Evolutionary conservation across 2,888 invertebrate species (phyloP).

Genomic region (Mythimna impura): DNA sequence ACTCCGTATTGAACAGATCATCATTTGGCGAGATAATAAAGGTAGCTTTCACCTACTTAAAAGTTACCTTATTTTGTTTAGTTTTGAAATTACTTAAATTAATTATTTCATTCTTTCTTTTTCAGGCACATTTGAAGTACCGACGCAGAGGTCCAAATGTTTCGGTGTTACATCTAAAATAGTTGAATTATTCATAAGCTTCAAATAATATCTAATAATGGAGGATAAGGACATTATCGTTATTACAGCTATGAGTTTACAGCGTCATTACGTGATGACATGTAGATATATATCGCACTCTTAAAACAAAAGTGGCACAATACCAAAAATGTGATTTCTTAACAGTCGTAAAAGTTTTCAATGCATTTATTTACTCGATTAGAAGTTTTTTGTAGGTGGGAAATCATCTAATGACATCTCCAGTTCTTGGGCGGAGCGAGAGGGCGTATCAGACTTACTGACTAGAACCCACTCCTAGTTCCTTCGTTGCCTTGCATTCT

Average conservation of each 20-base stretch:
- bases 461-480: too few species aligned
- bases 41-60: constrained; percentile 73
- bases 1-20: constrained; percentile 93
- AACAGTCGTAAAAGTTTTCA: too few species aligned
- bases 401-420: too few species aligned
- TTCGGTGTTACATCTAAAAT: constrained; percentile 72
- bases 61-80: not conserved
- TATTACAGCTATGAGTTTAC: not conserved
- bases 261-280: not conserved
- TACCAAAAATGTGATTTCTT: too few species aligned
- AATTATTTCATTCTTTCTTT: constrained; percentile 44
- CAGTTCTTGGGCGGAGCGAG: too few species aligned
- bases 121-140: constrained; percentile 93
- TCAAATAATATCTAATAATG: not conserved
- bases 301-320: too few species aligned
- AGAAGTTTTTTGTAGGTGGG: too few species aligned
- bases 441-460: too few species aligned
- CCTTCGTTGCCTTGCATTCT: too few species aligned
- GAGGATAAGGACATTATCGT: not conserved
- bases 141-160: constrained; percentile 90
- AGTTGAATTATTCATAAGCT: constrained; percentile 5
- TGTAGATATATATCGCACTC: not conserved
- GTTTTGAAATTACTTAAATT: not conserved
- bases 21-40: constrained; percentile 93
- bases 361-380: too few species aligned